A percentile compares a stretch with the other conserved stretches of the same genome.
These are phyloP conservation scores for Lampris incognitus DNA, from an alignment of 2,113 vertebrate species.

Conservation along the genomic window DNA sequence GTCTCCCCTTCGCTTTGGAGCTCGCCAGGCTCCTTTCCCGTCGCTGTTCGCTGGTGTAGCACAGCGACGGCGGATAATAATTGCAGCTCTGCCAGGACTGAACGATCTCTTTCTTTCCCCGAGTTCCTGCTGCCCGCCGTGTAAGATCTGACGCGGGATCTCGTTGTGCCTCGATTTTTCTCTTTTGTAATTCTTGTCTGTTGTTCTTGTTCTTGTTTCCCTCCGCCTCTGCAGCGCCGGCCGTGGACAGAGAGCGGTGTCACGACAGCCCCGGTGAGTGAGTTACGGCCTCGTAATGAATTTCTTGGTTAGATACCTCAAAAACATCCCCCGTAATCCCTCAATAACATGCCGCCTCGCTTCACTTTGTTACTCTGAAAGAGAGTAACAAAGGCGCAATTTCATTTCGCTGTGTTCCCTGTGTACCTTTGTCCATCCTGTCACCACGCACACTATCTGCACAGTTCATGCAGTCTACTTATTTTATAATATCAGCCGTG, in stretches of 20 bases:
- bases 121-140: no score
- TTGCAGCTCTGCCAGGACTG: conserved; percentile 9
- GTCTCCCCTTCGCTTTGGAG: conserved; percentile 11
- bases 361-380: conserved; percentile 32
- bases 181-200: conserved; percentile 54
- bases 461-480: background rate
- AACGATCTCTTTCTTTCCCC: conserved; percentile 11
- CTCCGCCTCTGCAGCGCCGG: conserved; percentile 73
- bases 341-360: conserved; percentile 51
- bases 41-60: conserved; percentile 14
- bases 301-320: conserved; percentile 18
- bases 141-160: conserved; percentile 34
- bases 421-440: conserved; percentile 1
- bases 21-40: conserved; percentile 6
- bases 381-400: background rate
- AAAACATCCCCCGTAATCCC: conserved; percentile 37
- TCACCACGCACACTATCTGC: conserved; percentile 11
- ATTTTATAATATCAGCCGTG: background rate
- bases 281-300: conserved; percentile 22
- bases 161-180: conserved; percentile 38
- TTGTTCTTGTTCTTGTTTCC: conserved; percentile 30
- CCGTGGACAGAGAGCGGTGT: conserved; percentile 72
- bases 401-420: conserved; percentile 23
- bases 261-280: conserved; percentile 71
- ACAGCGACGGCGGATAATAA: conserved; percentile 26